Conservation (phyloP, 2,113 vertebrate species). For the Parotia lawesii region DNA sequence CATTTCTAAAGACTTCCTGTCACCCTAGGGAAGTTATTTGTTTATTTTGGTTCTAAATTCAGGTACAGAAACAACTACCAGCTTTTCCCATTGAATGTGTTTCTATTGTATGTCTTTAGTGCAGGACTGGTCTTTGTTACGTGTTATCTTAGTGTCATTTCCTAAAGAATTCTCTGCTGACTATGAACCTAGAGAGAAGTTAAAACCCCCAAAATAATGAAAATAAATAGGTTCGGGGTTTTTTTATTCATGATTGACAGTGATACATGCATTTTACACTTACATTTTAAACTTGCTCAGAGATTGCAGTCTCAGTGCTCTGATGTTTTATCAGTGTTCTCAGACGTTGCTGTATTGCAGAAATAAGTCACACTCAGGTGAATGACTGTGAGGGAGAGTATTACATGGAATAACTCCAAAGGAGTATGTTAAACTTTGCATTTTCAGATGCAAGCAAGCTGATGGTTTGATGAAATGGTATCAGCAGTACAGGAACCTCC, state of each 20-base stretch:
- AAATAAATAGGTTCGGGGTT: rapidly evolving
- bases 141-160: background rate
- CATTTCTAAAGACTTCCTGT: background rate
- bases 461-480: constrained; percentile 1
- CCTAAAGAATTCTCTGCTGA: background rate
- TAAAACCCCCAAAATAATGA: background rate
- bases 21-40: background rate
- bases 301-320: background rate
- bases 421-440: background rate
- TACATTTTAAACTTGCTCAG: background rate
- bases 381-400: background rate
- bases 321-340: background rate
- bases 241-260: background rate
- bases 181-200: background rate
- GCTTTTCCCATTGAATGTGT: background rate
- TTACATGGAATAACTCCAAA: background rate
- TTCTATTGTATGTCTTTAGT: background rate
- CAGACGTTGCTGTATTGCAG: background rate
- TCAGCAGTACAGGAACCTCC: background rate
- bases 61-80: background rate
- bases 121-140: background rate
- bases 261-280: background rate
- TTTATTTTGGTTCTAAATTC: background rate
- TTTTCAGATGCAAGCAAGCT: constrained; percentile 19
- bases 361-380: background rate